These are phyloP conservation scores for Lates calcarifer DNA, from an alignment of 2,113 vertebrate genomes.

Conservation along the genomic window DNA sequence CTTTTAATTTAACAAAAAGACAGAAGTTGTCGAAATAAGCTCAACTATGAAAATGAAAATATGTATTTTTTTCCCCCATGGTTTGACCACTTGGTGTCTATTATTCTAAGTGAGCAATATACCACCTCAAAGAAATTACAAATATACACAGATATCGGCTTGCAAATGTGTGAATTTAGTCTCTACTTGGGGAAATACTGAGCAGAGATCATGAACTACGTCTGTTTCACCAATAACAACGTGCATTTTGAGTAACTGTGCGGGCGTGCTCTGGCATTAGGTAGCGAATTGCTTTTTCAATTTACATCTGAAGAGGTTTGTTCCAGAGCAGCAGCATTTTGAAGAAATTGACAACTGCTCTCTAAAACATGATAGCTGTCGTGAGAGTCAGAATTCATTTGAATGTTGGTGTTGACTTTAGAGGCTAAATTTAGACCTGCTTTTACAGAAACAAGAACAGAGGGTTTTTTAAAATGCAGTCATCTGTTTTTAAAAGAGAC, in stretches of 20 bases:
- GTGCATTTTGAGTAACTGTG: conserved; percentile 20
- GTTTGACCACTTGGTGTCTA: background rate
- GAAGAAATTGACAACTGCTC: conserved; percentile 58
- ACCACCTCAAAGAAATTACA: background rate
- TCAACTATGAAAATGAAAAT: background rate
- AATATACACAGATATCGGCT: background rate
- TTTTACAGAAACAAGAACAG: background rate
- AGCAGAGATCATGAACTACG: background rate
- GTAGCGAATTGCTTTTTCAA: conserved; percentile 73
- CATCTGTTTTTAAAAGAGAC: conserved; percentile 12
- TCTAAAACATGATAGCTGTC: conserved; percentile 50
- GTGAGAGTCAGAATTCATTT: conserved; percentile 29
- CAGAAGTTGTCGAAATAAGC: conserved; percentile 26
- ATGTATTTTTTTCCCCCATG: too few species aligned
- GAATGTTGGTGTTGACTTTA: conserved; percentile 28
- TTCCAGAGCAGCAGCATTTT: conserved; percentile 61
- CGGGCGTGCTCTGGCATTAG: conserved; percentile 6
- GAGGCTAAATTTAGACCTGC: conserved; percentile 32
- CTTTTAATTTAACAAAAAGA: conserved; percentile 10
- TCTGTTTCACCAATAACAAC: conserved; percentile 16
- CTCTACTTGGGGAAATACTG: background rate
- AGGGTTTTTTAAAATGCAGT: conserved; percentile 1
- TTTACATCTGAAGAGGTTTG: conserved; percentile 69
- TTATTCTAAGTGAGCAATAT: background rate
- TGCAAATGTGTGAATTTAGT: background rate